Evolutionary conservation across 2,797 vertebrate species (phyloP), one percentile per base, ranked within the genome.

Genomic region (Myripristis murdjan): DNA sequence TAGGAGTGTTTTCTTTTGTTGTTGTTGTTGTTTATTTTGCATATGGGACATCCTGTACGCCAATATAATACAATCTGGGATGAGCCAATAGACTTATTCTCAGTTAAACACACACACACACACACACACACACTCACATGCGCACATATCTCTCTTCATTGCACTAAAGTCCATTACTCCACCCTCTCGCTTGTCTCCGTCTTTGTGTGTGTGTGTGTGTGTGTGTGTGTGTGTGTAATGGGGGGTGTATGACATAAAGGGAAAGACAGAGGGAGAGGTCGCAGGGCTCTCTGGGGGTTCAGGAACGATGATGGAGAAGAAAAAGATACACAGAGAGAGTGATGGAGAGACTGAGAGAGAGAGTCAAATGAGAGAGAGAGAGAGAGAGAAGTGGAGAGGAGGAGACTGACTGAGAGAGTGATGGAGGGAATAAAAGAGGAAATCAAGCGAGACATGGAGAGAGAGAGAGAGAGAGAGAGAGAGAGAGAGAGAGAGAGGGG

Each of bases 391-490:
- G 47, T 11, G 53, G 51, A 62, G 28, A 70, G 44, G 65, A 64
- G 57, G 70, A n/a, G 43, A 63, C 47, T 39, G 28, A 28, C 28
- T 10, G 37, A 39, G 16, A 2, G 28, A 4, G 55, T 58, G 51
- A 70, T 58, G 23, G 4, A 20, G 48, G 33, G 65, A 80, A 65
- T 73, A 62, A 74, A 58, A 55, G 70, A 81, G 66, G 52, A 76
- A 80, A 54, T 63, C 46, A 47, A 46, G 66, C 35, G 22, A 83
- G 37, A 41, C 54, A 0, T 16, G 14, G 39, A 41, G 9, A 41
- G 8, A 41, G 39, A 41, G 39, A 33, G 52, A 22, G 24, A 63
- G 60, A 43, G 37, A 26, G 26, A 53, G 53, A 39, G 7, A n/a
- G n/a, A n/a, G n/a, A n/a, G 37, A 4, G 37, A 41, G 37, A 8